A percentile compares a stretch with the other conserved stretches of the same genome.
phyloP scores from a whole-genome alignment of 2,888 invertebrate genomes.

The Asteroscopus sphinx region DNA sequence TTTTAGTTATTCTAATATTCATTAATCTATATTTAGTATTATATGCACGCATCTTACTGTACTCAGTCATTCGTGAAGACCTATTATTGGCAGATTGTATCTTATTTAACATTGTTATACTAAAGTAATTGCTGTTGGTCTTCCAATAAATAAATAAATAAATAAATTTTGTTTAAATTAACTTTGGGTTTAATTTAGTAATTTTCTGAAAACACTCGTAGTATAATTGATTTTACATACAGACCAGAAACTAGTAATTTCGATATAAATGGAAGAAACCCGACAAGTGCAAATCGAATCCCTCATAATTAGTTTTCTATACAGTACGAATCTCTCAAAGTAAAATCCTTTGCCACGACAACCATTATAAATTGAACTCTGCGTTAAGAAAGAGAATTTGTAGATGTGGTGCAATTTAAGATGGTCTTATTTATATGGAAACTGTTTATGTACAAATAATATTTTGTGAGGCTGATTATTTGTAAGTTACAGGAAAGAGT shows the following conservation, averaged over 20 bases:
- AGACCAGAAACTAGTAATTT: neutral
- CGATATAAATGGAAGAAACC: constrained; percentile 5
- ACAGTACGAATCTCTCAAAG: constrained; percentile 29
- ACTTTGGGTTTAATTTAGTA: no score
- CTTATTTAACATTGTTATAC: no score
- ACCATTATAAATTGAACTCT: constrained; percentile 17
- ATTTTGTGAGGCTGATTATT: constrained; percentile 3
- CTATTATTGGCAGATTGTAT: no score
- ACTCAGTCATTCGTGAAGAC: no score
- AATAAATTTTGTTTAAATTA: no score
- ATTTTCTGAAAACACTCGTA: no score
- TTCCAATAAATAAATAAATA: no score
- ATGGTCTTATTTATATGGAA: neutral
- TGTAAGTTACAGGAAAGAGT: neutral
- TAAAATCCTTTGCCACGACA: constrained; percentile 3
- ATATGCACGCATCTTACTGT: no score
- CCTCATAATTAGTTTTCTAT: constrained; percentile 35
- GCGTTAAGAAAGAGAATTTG: neutral
- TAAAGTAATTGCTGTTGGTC: no score
- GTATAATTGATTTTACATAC: no score
- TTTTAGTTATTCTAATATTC: no score
- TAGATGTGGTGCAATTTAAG: neutral
- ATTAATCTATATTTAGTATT: no score
- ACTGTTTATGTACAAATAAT: constrained; percentile 8
- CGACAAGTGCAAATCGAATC: constrained; percentile 17